Evolutionary conservation across 2,797 vertebrate species (phyloP).

Genomic region (Diceros bicornis): DNA sequence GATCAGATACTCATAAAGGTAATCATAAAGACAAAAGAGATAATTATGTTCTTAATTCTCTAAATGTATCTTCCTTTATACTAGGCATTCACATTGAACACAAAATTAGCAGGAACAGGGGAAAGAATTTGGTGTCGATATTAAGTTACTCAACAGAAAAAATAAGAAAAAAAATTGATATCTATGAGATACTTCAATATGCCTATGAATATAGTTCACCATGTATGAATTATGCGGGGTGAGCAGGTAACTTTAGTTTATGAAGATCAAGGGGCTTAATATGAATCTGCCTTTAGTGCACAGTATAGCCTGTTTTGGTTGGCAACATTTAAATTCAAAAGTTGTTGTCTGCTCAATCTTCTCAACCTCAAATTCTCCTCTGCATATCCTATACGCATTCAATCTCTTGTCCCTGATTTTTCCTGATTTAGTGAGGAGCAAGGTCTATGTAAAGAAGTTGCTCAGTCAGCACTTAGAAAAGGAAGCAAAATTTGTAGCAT

Average conservation of each 20-base stretch:
- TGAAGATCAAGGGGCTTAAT: neutral
- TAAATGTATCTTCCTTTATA: conserved; percentile 6
- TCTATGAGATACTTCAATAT: conserved; percentile 16
- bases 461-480: conserved; percentile 70
- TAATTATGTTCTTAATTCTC: neutral
- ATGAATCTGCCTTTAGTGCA: neutral
- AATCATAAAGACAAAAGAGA: conserved; percentile 6
- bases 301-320: neutral
- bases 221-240: neutral
- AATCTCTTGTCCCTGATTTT: conserved; percentile 8
- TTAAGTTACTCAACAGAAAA: conserved; percentile 36
- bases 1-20: conserved; percentile 19
- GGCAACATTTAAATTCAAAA: conserved; percentile 54
- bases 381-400: neutral
- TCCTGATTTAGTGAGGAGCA: conserved; percentile 65
- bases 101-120: neutral
- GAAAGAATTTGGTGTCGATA: neutral
- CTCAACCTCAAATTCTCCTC: neutral
- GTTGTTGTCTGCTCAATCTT: neutral
- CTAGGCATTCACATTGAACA: neutral
- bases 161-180: neutral
- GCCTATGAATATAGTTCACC: neutral
- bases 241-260: neutral
- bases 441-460: conserved; percentile 55
- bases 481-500: conserved; percentile 61